Percentiles rank a stretch among this genome's conserved stretches.
phyloP scores from a whole-genome alignment of 2,888 invertebrate species.

The Chesias legatella region DNA sequence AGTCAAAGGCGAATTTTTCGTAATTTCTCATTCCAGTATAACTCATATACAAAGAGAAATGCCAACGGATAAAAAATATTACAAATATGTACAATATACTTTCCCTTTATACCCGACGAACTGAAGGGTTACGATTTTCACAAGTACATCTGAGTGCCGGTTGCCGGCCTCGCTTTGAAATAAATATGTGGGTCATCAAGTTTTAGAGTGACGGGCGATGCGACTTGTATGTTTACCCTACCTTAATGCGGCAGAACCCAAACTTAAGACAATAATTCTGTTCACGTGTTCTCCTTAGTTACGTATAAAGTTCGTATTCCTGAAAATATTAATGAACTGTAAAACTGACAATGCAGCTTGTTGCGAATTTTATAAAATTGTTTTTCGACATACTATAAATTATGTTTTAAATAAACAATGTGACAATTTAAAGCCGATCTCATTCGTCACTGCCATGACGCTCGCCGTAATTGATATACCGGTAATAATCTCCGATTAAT shows the following conservation, averaged over 20 bases:
- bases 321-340: too few relatives aligned
- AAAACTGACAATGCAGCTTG: neutral
- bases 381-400: conserved; percentile 8
- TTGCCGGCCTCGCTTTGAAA: too few relatives aligned
- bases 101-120: neutral
- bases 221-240: too few relatives aligned
- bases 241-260: too few relatives aligned
- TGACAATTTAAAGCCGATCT: conserved; percentile 8
- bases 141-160: too few relatives aligned
- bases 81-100: conserved; percentile 7
- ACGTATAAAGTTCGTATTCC: too few relatives aligned
- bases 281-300: too few relatives aligned
- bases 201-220: too few relatives aligned
- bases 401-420: conserved; percentile 13
- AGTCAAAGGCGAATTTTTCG: conserved; percentile 26
- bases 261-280: too few relatives aligned
- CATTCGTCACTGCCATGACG: conserved; percentile 12
- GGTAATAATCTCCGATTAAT: conserved; percentile 9
- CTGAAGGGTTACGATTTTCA: too few relatives aligned
- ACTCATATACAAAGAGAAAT: conserved; percentile 19
- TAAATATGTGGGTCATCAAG: too few relatives aligned
- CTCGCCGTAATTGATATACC: conserved; percentile 9
- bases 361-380: neutral
- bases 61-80: conserved; percentile 22
- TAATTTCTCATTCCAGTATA: conserved; percentile 25